Evolutionary conservation across 2,888 invertebrate genomes (phyloP), one percentile per base, ranked within the genome.

Genomic region (Herminia tarsipennalis): DNA sequence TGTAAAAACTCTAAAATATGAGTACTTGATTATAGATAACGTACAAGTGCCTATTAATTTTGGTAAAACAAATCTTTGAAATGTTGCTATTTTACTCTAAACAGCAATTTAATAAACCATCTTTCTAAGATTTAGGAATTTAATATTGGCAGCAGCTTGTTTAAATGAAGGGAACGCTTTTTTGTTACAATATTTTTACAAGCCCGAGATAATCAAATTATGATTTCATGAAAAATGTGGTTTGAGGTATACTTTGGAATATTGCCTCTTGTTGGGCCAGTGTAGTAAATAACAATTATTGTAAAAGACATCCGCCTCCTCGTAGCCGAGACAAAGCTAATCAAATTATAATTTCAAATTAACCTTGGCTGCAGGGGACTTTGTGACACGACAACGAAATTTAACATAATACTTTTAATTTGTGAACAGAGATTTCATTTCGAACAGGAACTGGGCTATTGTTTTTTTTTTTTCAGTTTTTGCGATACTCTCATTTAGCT

Each of bases 91-190:
- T 49, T 53, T 49, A 38, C 44, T 47, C 37, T 33, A 56, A 42
- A 60, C 65, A 65, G 66, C 68, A 76, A 73, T 77, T 78, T 76
- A 72, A 73, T 76, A 66, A 59, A 70, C 66, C 72, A 66, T 66
- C 66, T 73, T 70, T 47, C 60, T 65, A 71, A 78, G 76, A 78
- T 81, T 83, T 81, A 78, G 78, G 81, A 84, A 83, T 85, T 81
- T 85, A 86, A 86, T 86, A 86, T 84, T 76, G 77, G 83, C 73
- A 80, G 79, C 85, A 83, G 83, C 83, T 83, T 84, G 83, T 75
- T 75, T 76, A 70, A 83, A 83, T 83, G 81, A 78, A 74, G 67
- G 73, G 75, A 73, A n/a, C 77, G 76, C 71, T 80, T 80, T 76
- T 81, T 81, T 80, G 69, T 83, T 81, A 77, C 59, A 80, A 80